Base-by-base conservation (phyloP, 2,113 vertebrate species). In the Perca schrenkii region DNA sequence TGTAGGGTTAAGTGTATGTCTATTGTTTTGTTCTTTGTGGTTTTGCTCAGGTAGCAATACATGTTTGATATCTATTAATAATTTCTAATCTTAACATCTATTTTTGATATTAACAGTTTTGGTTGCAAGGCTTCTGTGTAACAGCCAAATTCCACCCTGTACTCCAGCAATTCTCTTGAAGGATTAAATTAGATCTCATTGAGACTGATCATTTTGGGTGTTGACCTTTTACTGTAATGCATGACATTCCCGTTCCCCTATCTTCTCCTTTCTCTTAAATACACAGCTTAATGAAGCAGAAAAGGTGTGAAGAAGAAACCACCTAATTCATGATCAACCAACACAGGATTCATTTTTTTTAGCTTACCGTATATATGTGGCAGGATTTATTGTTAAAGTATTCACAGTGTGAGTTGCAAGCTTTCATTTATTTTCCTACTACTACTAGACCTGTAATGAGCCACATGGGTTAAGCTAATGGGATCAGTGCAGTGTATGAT, bases 41-140 rank as follows among this genome's bases (percentile, higher is more conserved):
- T 72, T 79, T 43, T 57, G 7, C 74, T 86, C 74, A 74, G 54
- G 22, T 69, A 76, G 31, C 21, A 43, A 58, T 54, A 73, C 43
- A 58, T 40, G 54, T 74, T 73, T 84, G 69, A 86, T 82, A 56
- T 84, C 43, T 82, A 75, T 86, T 66, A 77, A 86, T 82, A 64
- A 74, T 66, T 74, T 60, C 71, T 13, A 54, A 77, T 76, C 58
- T n/a, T 17, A 66, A 43, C 53, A 79, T 84, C 83, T 86, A 84
- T 88, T 82, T 89, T 84, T 74, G 54, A 67, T 76, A 79, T 52
- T 21, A 83, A 68, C 25, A 61, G 57, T 34, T 49, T 73, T 14
- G 36, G 57, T 64, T 83, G 75, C 43, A 34, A 56, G 65, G 50
- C 1, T 57, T 82, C 50, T 50, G 70, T 54, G 25, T 14, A 56